phyloP scores from a whole-genome alignment of 1,140 invertebrate species.

The Kradibia gibbosae region DNA sequence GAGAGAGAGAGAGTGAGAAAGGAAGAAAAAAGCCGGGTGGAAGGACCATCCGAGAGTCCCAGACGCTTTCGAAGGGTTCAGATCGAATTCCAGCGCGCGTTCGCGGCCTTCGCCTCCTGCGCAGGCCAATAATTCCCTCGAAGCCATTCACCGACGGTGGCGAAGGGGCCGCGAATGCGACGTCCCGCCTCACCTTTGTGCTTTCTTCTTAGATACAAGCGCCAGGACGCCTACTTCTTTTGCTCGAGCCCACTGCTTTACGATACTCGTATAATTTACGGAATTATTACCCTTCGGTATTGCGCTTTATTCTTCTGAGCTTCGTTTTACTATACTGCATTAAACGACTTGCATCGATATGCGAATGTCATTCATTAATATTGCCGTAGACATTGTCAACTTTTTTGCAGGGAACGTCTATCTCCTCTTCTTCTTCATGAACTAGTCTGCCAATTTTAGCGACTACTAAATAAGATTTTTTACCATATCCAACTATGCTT shows the following conservation, averaged over 20 bases:
- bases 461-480: too few relatives aligned
- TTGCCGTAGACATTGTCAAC: too few relatives aligned
- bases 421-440: too few relatives aligned
- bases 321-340: background rate
- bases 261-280: conserved; percentile 23
- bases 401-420: too few relatives aligned
- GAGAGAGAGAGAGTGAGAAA: background rate
- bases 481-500: too few relatives aligned
- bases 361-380: too few relatives aligned
- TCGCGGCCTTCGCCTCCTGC: conserved; percentile 3
- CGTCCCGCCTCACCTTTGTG: too few relatives aligned
- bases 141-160: background rate
- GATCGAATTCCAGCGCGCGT: background rate
- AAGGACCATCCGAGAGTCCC: background rate
- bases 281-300: conserved; percentile 32
- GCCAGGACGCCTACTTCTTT: background rate
- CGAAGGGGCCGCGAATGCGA: conserved; percentile 13
- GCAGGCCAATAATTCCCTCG: conserved; percentile 16
- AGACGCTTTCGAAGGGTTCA: conserved; percentile 31
- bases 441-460: too few relatives aligned
- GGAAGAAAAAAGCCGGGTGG: background rate
- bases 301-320: background rate
- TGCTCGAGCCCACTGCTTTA: background rate
- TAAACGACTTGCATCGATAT: background rate
- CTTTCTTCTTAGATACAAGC: conserved; percentile 5